Conservation (phyloP, 2,888 invertebrate species). For the Ennomos erosarius region DNA sequence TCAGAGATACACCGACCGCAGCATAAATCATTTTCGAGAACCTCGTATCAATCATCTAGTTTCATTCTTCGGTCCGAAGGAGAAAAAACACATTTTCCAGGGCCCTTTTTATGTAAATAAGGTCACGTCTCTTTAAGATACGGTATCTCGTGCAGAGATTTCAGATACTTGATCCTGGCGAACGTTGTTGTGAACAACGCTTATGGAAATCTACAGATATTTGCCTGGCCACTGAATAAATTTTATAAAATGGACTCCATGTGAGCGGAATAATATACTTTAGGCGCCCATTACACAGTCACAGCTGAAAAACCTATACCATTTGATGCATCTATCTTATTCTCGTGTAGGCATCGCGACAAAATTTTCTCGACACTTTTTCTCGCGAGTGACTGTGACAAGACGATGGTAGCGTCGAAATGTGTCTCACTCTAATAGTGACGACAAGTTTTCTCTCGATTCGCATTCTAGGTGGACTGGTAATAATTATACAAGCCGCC, state of each 20-base stretch:
- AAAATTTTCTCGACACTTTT: no score
- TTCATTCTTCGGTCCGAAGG: conserved; percentile 57
- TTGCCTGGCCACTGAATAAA: conserved; percentile 20
- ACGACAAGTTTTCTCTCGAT: no score
- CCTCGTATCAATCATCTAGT: conserved; percentile 72
- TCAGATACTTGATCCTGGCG: conserved; percentile 61
- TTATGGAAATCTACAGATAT: conserved; percentile 56
- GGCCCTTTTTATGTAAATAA: conserved; percentile 70
- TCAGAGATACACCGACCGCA: conserved; percentile 35
- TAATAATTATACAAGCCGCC: no score
- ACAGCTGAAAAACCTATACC: no score
- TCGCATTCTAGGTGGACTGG: no score
- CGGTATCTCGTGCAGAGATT: conserved; percentile 69
- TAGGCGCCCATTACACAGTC: no score
- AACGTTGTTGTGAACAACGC: conserved; percentile 66
- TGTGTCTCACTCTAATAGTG: no score
- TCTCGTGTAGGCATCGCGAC: no score
- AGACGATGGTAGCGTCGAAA: no score
- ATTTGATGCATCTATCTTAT: no score
- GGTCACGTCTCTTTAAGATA: conserved; percentile 72
- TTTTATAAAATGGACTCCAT: conserved; percentile 20
- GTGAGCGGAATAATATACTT: conserved; percentile 13
- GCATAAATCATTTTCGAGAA: conserved; percentile 68
- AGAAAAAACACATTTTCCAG: conserved; percentile 65
- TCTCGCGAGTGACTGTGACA: no score